These are phyloP conservation scores for Vanessa atalanta DNA, from an alignment of 1,140 invertebrate genomes.

Conservation along the genomic window DNA sequence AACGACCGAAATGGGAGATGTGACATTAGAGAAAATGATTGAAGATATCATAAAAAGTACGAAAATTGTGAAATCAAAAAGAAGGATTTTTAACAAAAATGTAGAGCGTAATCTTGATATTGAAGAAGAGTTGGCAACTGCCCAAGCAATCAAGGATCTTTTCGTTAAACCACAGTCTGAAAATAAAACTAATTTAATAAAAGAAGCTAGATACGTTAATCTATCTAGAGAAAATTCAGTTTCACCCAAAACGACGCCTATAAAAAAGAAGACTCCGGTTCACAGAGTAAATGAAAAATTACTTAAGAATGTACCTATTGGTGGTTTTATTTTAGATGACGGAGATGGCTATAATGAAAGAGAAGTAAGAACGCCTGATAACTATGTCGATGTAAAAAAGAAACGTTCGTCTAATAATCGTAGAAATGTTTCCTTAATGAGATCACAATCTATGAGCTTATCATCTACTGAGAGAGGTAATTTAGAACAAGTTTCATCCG, in stretches of 20 bases:
- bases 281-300: slow-evolving; percentile 65
- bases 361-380: slow-evolving; percentile 71
- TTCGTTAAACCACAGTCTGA: slow-evolving; percentile 72
- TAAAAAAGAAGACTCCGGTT: slow-evolving; percentile 62
- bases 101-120: slow-evolving; percentile 46
- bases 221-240: slow-evolving; percentile 73
- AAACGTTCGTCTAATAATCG: slow-evolving; percentile 35
- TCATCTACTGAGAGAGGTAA: slow-evolving; percentile 45
- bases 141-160: slow-evolving; percentile 63
- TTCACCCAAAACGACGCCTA: slow-evolving; percentile 67
- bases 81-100: slow-evolving; percentile 61
- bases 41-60: slow-evolving; percentile 78
- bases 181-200: slow-evolving; percentile 70
- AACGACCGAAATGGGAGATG: slow-evolving; percentile 74
- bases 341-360: slow-evolving; percentile 74
- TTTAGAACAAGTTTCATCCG: slow-evolving; percentile 57
- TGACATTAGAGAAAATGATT: slow-evolving; percentile 76
- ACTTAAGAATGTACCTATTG: slow-evolving; percentile 71
- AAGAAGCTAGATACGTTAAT: slow-evolving; percentile 72
- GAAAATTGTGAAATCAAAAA: slow-evolving; percentile 73
- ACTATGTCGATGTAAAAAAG: slow-evolving; percentile 43
- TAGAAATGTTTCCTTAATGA: slow-evolving; percentile 46
- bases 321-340: slow-evolving; percentile 74
- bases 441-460: slow-evolving; percentile 68
- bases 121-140: slow-evolving; percentile 56